A percentile compares a stretch with the other conserved stretches of the same genome.
Evolutionary conservation across 2,113 vertebrate genomes (phyloP).

Genomic region (Tichodroma muraria): DNA sequence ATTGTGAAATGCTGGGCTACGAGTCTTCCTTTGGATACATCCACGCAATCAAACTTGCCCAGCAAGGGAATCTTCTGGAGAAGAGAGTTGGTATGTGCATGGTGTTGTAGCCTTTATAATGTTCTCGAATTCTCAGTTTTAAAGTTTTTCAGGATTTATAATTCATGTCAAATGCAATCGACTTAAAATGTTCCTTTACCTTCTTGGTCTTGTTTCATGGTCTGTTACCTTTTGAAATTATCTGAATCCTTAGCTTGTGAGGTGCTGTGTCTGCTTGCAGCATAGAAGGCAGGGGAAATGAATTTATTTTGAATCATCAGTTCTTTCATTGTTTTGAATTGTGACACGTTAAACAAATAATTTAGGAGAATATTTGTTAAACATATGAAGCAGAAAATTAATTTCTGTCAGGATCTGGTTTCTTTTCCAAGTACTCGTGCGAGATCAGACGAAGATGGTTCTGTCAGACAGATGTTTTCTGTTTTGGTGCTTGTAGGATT

Average conservation of each 20-base stretch:
- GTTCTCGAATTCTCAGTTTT: not conserved
- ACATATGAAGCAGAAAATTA: not conserved
- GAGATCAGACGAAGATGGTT: not conserved
- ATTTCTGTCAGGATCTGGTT: not conserved
- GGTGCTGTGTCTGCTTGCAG: not conserved
- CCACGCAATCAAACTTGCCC: constrained; percentile 95
- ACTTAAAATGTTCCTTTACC: not conserved
- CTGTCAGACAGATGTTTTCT: not conserved
- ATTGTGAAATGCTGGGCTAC: constrained; percentile 98
- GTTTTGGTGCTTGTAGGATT: not conserved
- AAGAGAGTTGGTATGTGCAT: constrained; percentile 92
- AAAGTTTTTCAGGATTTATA: not conserved
- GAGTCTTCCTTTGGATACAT: constrained; percentile 94
- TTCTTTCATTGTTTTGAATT: not conserved
- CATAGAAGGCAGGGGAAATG: not conserved
- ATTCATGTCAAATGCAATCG: not conserved
- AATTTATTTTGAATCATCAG: not conserved
- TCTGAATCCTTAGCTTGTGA: not conserved
- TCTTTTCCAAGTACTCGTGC: not conserved
- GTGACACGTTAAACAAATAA: not conserved
- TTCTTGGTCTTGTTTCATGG: not conserved
- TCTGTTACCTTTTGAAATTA: not conserved
- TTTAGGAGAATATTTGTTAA: not conserved
- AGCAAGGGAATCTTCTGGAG: constrained; percentile 91
- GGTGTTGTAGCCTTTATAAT: not conserved